Conservation (phyloP, 2,797 vertebrate species). For the Alca torda region DNA sequence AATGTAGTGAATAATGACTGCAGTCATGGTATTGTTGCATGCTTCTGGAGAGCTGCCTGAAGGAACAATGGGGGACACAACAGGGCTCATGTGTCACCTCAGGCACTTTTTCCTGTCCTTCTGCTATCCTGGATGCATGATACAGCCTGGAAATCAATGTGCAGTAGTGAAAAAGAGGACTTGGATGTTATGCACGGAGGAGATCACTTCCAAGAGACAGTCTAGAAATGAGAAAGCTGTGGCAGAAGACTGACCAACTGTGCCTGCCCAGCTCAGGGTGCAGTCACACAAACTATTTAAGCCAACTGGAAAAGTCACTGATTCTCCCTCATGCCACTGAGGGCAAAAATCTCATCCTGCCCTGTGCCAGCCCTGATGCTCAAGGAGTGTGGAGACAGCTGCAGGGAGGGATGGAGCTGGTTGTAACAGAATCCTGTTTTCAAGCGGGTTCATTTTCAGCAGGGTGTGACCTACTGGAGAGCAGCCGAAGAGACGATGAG, state of each 20-base stretch:
- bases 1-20: not conserved
- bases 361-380: not conserved
- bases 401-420: not conserved
- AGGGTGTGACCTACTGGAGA: not conserved
- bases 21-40: fast-evolving
- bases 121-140: not conserved
- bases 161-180: not conserved
- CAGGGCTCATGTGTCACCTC: not conserved
- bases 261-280: not conserved
- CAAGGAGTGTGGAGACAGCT: not conserved
- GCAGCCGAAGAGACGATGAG: not conserved
- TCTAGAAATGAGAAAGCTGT: not conserved
- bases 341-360: not conserved
- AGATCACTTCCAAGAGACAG: not conserved
- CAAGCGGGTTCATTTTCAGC: not conserved
- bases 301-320: not conserved
- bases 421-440: not conserved
- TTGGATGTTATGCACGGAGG: not conserved
- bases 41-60: not conserved
- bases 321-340: not conserved
- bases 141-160: not conserved
- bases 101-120: not conserved
- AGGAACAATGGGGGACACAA: not conserved
- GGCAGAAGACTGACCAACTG: not conserved
- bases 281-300: not conserved